Evolutionary conservation across 2,113 vertebrate genomes (phyloP).

Genomic region (Macaca nemestrina): DNA sequence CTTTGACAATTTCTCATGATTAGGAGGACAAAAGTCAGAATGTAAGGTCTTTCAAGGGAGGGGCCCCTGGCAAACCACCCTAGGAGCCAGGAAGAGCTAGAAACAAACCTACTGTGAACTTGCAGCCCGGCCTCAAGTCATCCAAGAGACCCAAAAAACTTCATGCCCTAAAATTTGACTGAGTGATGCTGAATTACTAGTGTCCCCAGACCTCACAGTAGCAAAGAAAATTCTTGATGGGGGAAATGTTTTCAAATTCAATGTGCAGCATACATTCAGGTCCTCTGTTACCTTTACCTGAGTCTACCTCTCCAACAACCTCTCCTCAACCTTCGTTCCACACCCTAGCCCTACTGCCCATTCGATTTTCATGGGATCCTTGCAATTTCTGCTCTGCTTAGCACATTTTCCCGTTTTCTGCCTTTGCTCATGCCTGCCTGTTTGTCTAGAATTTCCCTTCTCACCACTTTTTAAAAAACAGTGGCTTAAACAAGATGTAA

Average conservation of each 20-base stretch:
- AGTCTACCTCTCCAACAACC: neutral
- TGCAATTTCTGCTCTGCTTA: neutral
- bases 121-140: neutral
- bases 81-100: neutral
- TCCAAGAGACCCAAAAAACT: neutral
- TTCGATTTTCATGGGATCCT: neutral
- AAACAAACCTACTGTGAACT: neutral
- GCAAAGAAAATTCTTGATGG: neutral
- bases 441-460: slow-evolving; percentile 34
- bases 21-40: neutral
- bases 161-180: neutral
- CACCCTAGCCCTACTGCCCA: neutral
- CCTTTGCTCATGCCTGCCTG: neutral
- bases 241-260: neutral
- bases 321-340: neutral
- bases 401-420: neutral
- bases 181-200: neutral
- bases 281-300: neutral
- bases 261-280: neutral
- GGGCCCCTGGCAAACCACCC: neutral
- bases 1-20: neutral
- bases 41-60: neutral
- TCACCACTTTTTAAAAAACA: neutral
- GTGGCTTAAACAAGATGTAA: neutral
- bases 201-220: neutral